phyloP scores from a whole-genome alignment of 2,888 invertebrate genomes.

The Drosophila suboccidentalis region DNA sequence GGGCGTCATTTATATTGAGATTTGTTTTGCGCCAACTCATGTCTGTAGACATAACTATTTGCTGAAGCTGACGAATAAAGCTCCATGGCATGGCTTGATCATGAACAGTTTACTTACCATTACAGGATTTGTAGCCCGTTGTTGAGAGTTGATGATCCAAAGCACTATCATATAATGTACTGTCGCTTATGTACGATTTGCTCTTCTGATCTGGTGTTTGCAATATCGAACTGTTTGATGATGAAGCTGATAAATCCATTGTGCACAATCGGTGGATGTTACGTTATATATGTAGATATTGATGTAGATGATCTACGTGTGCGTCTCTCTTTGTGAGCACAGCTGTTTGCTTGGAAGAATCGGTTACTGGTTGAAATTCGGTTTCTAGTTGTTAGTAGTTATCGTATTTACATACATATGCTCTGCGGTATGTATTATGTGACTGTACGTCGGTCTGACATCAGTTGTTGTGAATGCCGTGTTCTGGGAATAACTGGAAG shows the following conservation, averaged over 20 bases:
- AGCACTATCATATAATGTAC: slow-evolving; percentile 83
- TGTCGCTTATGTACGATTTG: slow-evolving; percentile 57
- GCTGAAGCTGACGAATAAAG: slow-evolving; percentile 7
- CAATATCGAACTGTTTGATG: slow-evolving; percentile 54
- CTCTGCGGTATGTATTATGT: slow-evolving; percentile 26
- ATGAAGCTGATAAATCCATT: slow-evolving; percentile 69
- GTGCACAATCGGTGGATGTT: slow-evolving; percentile 46
- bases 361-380: slow-evolving; percentile 71
- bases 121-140: slow-evolving; percentile 75
- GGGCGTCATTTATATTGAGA: background rate
- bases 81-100: slow-evolving; percentile 17
- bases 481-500: slow-evolving; percentile 54
- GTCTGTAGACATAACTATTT: background rate
- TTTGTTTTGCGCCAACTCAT: slow-evolving; percentile 12
- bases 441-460: slow-evolving; percentile 33
- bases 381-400: slow-evolving; percentile 49
- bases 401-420: slow-evolving; percentile 32
- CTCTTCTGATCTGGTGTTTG: slow-evolving; percentile 49
- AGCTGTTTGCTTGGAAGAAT: slow-evolving; percentile 74
- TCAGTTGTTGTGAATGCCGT: slow-evolving; percentile 42
- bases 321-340: slow-evolving; percentile 42
- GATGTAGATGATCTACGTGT: slow-evolving; percentile 15
- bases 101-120: slow-evolving; percentile 63
- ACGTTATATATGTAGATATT: slow-evolving; percentile 6
- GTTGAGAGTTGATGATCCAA: slow-evolving; percentile 77